Percentiles rank a stretch among this genome's conserved stretches.
phyloP scores from a whole-genome alignment of 2,888 invertebrate species.

The Scaptomyza polygonia region DNA sequence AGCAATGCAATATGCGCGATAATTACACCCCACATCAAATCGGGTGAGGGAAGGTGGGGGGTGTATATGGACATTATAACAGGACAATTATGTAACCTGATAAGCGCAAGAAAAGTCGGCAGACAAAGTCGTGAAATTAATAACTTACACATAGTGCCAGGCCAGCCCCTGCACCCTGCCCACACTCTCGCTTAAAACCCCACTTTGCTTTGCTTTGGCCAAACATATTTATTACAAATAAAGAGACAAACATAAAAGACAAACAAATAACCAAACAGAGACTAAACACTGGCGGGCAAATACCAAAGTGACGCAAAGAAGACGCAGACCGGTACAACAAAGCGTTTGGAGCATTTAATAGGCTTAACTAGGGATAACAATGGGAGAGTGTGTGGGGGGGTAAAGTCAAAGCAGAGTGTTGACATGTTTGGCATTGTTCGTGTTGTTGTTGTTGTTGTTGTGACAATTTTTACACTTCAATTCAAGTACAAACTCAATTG shows the following conservation, averaged over 20 bases:
- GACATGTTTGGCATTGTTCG: constrained; percentile 45
- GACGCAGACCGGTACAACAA: constrained; percentile 68
- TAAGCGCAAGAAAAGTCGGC: constrained; percentile 56
- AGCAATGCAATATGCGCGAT: constrained; percentile 53
- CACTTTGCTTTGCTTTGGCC: constrained; percentile 13
- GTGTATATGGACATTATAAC: constrained; percentile 41
- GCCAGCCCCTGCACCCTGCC: background rate
- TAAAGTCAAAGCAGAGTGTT: constrained; percentile 47
- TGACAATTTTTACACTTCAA: constrained; percentile 64
- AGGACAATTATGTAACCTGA: constrained; percentile 78
- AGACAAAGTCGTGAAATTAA: constrained; percentile 75
- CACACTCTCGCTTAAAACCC: background rate
- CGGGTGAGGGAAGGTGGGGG: constrained; percentile 13
- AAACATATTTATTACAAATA: constrained; percentile 78
- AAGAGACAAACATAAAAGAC: constrained; percentile 76
- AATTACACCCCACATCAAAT: constrained; percentile 68
- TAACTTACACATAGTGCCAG: constrained; percentile 41
- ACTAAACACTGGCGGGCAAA: constrained; percentile 52
- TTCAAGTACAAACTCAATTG: constrained; percentile 52
- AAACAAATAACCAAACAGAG: constrained; percentile 65
- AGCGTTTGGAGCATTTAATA: constrained; percentile 74
- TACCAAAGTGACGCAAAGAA: constrained; percentile 37
- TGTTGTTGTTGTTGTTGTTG: constrained; percentile 44
- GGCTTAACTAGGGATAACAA: constrained; percentile 64
- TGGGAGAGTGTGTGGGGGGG: background rate